Base-by-base conservation (phyloP, 1,140 invertebrate genomes). In the Pseudomyrmex concolor region DNA sequence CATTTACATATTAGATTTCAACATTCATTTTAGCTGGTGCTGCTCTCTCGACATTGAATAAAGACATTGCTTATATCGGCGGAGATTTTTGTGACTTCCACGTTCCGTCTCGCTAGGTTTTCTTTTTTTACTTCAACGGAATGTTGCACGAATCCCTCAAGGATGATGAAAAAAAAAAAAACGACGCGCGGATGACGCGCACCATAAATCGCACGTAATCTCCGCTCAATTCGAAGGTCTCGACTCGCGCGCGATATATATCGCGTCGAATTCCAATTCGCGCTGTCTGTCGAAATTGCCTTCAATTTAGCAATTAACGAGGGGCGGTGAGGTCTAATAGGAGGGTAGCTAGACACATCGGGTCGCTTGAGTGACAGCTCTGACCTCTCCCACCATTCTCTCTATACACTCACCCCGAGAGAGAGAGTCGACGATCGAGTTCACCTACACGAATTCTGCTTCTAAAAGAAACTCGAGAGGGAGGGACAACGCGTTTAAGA, bases 281-380 rank as follows among this genome's bases (percentile, higher is more conserved):
- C 78, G 72, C 78, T 59, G 74, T 66, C 82, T 85, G 88, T 88
- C 89, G 81, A 94, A 94, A 94, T 94, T 94, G 93, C 90, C 93
- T 90, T 90, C 94, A 94, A 94, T 94, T 94, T 94, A 91, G 92
- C 92, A 94, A 94, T 94, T 94, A 94, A 91, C 91, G 89, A 89
- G 85, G 76, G 86, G 67, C 88, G 89, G 91, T 80, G 92, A 91
- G 90, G 91, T 89, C 89, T 94, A 94, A 94, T 94, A 89, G 92
- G 84, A 92, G 94, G 94, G 92, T 94, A 93, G 91, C 91, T 92
- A 93, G 92, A 92, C 91, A 92, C 91, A 92, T 90, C 89, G 90
- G 87, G 60, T 71, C 83, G 71, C 67, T 91, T 94, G 94, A 94
- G 94, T 92, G 94, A 94, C 94, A 94, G 94, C 92, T 92, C 91